Conservation (phyloP, 2,113 vertebrate genomes). For the Rhizomys pruinosus region DNA sequence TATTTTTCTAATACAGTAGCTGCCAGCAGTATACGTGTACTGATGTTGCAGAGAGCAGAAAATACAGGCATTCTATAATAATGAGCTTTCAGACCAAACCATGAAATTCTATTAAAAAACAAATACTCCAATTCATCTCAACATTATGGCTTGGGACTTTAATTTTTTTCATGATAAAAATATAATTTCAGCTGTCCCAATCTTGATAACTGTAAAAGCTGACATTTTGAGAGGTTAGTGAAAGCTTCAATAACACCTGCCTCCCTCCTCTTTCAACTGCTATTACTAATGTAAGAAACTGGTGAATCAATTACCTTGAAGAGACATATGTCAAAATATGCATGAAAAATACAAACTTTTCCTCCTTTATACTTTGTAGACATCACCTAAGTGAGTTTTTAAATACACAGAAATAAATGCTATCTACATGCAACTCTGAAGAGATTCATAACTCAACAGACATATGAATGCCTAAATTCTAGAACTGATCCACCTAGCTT, state of each 20-base stretch:
- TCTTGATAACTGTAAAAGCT: conserved; percentile 54
- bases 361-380: conserved; percentile 54
- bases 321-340: conserved; percentile 73
- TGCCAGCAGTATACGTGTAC: conserved; percentile 89
- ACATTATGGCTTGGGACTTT: conserved; percentile 34
- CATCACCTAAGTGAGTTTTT: conserved; percentile 65
- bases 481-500: neutral
- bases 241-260: conserved; percentile 36
- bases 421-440: conserved; percentile 54
- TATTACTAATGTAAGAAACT: conserved; percentile 65
- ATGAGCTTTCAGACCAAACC: conserved; percentile 81
- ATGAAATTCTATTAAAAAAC: conserved; percentile 79
- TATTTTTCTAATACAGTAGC: conserved; percentile 91
- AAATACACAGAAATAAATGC: conserved; percentile 68
- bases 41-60: conserved; percentile 86
- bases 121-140: conserved; percentile 70
- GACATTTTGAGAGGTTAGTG: neutral
- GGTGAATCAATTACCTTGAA: conserved; percentile 47
- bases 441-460: conserved; percentile 40
- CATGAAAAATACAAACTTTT: conserved; percentile 71
- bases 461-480: conserved; percentile 52
- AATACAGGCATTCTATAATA: conserved; percentile 85
- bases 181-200: conserved; percentile 29
- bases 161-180: conserved; percentile 46
- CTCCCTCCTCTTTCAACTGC: conserved; percentile 46